A percentile compares a stretch with the other conserved stretches of the same genome.
Conservation (phyloP, 1,140 invertebrate genomes). For the Battus philenor region DNA sequence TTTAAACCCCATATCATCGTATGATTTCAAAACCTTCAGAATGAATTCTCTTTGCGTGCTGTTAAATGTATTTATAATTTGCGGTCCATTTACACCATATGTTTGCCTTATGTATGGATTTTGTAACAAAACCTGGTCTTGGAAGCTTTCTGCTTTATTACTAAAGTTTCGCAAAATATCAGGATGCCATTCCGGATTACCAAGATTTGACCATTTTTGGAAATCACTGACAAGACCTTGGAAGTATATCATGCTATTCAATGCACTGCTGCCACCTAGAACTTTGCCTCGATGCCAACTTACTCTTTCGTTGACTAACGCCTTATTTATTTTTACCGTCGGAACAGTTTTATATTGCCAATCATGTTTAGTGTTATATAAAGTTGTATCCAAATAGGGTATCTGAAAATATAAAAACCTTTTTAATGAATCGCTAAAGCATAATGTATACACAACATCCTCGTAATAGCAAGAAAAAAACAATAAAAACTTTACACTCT, state of each 20-base stretch:
- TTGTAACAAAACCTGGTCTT: slow-evolving; percentile 25
- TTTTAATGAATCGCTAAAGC: background rate
- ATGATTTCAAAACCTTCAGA: slow-evolving; percentile 52
- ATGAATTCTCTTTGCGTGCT: slow-evolving; percentile 25
- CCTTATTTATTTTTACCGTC: slow-evolving; percentile 16
- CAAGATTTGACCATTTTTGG: slow-evolving; percentile 79
- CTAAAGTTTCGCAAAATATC: slow-evolving; percentile 31
- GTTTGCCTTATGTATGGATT: slow-evolving; percentile 20
- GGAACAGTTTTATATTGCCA: slow-evolving; percentile 22
- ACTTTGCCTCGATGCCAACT: slow-evolving; percentile 81
- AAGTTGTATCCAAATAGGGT: slow-evolving; percentile 9
- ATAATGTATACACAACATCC: too few relatives aligned
- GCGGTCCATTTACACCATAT: slow-evolving; percentile 37
- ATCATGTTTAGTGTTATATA: slow-evolving; percentile 18
- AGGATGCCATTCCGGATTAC: slow-evolving; percentile 81
- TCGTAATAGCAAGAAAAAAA: too few relatives aligned
- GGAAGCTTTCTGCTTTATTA: slow-evolving; percentile 43
- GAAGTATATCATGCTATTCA: slow-evolving; percentile 88
- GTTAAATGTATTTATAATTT: slow-evolving; percentile 39
- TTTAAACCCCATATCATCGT: slow-evolving; percentile 38
- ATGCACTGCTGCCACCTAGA: slow-evolving; percentile 83
- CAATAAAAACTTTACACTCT: too few relatives aligned
- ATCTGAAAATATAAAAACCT: slow-evolving; percentile 14
- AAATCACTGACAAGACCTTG: slow-evolving; percentile 79
- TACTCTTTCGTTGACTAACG: slow-evolving; percentile 12